A percentile compares a stretch with the other conserved stretches of the same genome.
Conservation (phyloP, 2,888 invertebrate species). For the Dysmachus trigonus region DNA sequence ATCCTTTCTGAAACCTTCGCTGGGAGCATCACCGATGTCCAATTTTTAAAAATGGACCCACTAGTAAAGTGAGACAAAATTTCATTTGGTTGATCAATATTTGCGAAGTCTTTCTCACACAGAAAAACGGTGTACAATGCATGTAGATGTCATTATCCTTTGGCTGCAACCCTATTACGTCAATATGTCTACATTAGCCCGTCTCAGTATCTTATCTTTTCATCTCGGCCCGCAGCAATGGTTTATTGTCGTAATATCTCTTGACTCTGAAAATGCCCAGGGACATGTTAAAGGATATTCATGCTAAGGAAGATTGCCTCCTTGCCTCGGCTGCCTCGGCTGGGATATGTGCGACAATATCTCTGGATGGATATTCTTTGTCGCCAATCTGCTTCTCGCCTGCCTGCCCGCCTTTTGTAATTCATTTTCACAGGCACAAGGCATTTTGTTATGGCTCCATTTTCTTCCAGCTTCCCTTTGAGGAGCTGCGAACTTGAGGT, state of each 20-base stretch:
- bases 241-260: conserved; percentile 39
- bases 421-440: not conserved
- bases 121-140: not conserved
- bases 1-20: not conserved
- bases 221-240: conserved; percentile 17
- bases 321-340: not conserved
- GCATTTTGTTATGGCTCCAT: not conserved
- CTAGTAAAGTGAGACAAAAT: conserved; percentile 19
- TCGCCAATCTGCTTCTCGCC: not conserved
- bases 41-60: not conserved
- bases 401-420: not conserved
- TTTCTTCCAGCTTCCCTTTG: not conserved
- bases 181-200: conserved; percentile 36
- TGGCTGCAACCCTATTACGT: conserved; percentile 26
- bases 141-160: conserved; percentile 23
- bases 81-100: conserved; percentile 19
- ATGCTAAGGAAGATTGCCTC: not conserved
- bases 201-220: conserved; percentile 39
- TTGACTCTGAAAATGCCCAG: conserved; percentile 20
- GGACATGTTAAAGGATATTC: conserved; percentile 35
- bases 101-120: not conserved
- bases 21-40: not conserved
- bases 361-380: not conserved
- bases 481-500: not conserved
- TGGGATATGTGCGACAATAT: not conserved